These are phyloP conservation scores for Oceanodroma leucorhoa DNA, from an alignment of 2,797 vertebrate genomes.

Conservation along the genomic window DNA sequence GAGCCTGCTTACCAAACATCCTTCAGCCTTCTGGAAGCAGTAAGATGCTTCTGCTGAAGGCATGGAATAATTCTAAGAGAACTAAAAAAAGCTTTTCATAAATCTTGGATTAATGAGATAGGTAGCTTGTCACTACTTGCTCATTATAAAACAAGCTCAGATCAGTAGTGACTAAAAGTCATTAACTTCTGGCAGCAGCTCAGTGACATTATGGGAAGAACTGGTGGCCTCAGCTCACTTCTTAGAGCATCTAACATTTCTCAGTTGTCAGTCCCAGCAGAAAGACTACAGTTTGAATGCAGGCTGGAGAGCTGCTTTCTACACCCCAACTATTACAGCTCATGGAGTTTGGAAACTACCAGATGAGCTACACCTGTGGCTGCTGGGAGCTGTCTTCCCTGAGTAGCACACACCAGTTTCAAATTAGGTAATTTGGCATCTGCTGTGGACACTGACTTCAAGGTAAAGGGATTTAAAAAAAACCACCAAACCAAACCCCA, in stretches of 20 bases:
- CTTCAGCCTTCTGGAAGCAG: not conserved
- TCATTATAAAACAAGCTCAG: not conserved
- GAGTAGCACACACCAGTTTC: not conserved
- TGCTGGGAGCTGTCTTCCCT: not conserved
- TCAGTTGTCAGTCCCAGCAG: not conserved
- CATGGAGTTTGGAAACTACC: not conserved
- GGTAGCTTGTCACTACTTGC: not conserved
- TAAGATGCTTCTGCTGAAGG: not conserved
- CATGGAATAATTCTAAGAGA: not conserved
- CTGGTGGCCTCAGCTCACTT: not conserved
- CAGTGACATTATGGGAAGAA: not conserved
- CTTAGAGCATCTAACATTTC: not conserved
- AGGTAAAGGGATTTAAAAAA: not conserved
- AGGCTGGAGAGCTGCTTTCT: not conserved
- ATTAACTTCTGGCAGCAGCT: constrained; percentile 14
- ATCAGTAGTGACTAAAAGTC: not conserved
- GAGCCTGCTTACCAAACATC: not conserved
- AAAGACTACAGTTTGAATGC: not conserved
- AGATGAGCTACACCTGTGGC: not conserved
- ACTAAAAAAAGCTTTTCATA: not conserved
- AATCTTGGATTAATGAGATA: not conserved
- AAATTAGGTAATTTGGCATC: not conserved
- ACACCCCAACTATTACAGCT: not conserved
- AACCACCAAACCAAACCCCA: not conserved
- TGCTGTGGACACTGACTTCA: not conserved